A percentile compares a stretch with the other conserved stretches of the same genome.
These are phyloP conservation scores for Rhyzopertha dominica DNA, from an alignment of 1,140 invertebrate genomes.

Conservation along the genomic window DNA sequence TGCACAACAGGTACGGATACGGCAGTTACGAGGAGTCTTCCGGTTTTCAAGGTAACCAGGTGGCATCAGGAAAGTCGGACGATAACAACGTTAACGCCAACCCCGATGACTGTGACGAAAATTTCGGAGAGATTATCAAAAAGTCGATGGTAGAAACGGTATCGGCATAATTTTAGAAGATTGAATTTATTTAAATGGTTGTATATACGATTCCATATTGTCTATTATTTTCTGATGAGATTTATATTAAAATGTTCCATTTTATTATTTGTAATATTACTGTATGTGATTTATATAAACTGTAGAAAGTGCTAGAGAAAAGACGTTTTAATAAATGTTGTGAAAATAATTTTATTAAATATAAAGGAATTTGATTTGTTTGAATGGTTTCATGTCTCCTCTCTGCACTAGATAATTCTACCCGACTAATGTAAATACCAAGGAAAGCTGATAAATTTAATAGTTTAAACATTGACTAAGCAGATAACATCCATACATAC, in stretches of 20 bases:
- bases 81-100: conserved; percentile 21
- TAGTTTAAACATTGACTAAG: too few species aligned
- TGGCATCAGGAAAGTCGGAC: conserved; percentile 8
- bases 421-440: too few species aligned
- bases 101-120: conserved; percentile 58
- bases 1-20: conserved; percentile 55
- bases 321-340: conserved; percentile 47
- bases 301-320: conserved; percentile 41
- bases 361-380: too few species aligned
- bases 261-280: conserved; percentile 34
- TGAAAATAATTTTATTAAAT: too few species aligned
- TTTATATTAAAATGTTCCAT: conserved; percentile 40
- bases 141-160: conserved; percentile 89
- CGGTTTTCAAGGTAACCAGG: conserved; percentile 22
- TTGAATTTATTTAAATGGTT: too few species aligned
- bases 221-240: too few species aligned
- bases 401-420: too few species aligned
- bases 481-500: too few species aligned
- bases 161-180: conserved; percentile 66
- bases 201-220: too few species aligned
- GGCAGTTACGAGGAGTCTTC: conserved; percentile 33
- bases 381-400: too few species aligned
- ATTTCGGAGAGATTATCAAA: conserved; percentile 89
- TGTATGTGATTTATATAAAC: conserved; percentile 41
- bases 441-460: too few species aligned